These are phyloP conservation scores for Trachelus tabidus DNA, from an alignment of 2,888 invertebrate species.

Conservation along the genomic window DNA sequence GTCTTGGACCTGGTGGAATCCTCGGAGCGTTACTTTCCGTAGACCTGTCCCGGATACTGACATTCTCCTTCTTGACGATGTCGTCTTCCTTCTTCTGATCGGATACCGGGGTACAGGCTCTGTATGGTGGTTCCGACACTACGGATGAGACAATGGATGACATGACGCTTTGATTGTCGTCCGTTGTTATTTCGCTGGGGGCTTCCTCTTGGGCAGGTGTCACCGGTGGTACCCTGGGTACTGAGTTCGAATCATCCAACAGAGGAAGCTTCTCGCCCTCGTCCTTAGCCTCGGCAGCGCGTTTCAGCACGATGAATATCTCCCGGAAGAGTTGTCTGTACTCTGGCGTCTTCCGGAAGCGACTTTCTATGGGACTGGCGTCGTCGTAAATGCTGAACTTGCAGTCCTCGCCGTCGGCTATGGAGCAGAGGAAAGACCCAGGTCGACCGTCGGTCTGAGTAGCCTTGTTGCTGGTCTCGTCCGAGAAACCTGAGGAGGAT, in stretches of 20 bases:
- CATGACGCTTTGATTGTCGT: conserved; percentile 80
- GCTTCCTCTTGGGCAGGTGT: conserved; percentile 74
- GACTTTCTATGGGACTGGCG: conserved; percentile 81
- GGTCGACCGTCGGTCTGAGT: conserved; percentile 85
- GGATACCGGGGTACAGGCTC: conserved; percentile 39
- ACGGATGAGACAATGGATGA: conserved; percentile 78
- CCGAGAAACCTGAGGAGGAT: conserved; percentile 85
- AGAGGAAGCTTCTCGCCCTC: conserved; percentile 81
- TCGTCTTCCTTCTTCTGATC: conserved; percentile 70
- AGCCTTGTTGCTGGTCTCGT: conserved; percentile 81
- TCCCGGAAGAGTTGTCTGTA: conserved; percentile 85
- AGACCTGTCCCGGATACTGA: conserved; percentile 37
- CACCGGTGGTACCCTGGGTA: conserved; percentile 70
- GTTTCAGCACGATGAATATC: conserved; percentile 84
- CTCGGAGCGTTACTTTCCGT: conserved; percentile 19
- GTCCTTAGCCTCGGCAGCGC: conserved; percentile 85
- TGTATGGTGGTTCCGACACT: conserved; percentile 58
- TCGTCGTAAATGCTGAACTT: conserved; percentile 86
- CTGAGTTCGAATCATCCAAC: conserved; percentile 70
- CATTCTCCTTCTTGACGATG: conserved; percentile 64
- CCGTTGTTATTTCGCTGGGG: conserved; percentile 74
- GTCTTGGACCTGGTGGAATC: conserved; percentile 67
- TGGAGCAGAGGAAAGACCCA: conserved; percentile 86
- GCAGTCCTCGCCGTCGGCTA: conserved; percentile 87
- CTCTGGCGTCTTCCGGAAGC: conserved; percentile 85